These are phyloP conservation scores for Apodemia arnacis DNA, from an alignment of 2,888 invertebrate species.

Conservation along the genomic window DNA sequence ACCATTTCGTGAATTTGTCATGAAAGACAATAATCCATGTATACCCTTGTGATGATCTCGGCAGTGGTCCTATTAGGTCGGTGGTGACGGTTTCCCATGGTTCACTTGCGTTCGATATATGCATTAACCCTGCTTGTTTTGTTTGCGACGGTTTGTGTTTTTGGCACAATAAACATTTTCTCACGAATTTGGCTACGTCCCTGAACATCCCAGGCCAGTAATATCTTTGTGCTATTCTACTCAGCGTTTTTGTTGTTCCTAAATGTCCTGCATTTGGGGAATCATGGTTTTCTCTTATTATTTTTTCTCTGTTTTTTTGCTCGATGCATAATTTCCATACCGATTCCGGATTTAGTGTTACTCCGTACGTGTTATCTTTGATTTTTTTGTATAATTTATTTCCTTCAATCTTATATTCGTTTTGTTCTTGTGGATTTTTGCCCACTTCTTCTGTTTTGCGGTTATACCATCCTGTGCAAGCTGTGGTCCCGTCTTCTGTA, in stretches of 20 bases:
- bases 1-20: constrained; percentile 56
- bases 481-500: constrained; percentile 9
- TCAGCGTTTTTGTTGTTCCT: constrained; percentile 75
- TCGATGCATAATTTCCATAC: constrained; percentile 66
- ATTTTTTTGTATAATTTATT: constrained; percentile 19
- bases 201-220: constrained; percentile 37
- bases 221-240: constrained; percentile 42
- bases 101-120: too few relatives aligned
- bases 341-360: constrained; percentile 17
- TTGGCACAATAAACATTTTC: constrained; percentile 30
- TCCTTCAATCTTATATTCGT: constrained; percentile 9
- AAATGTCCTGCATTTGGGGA: constrained; percentile 43
- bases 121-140: constrained; percentile 40
- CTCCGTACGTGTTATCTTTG: constrained; percentile 15
- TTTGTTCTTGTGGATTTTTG: background rate
- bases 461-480: constrained; percentile 37
- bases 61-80: too few relatives aligned
- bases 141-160: constrained; percentile 54
- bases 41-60: too few relatives aligned
- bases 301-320: constrained; percentile 25
- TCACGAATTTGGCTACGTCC: constrained; percentile 22
- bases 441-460: background rate
- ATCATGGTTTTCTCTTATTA: constrained; percentile 48
- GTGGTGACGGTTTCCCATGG: too few relatives aligned
- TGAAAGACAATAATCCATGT: constrained; percentile 45